Percentiles rank a stretch among this genome's conserved stretches.
Conservation (phyloP, 2,797 vertebrate species). For the Gouania willdenowi region DNA sequence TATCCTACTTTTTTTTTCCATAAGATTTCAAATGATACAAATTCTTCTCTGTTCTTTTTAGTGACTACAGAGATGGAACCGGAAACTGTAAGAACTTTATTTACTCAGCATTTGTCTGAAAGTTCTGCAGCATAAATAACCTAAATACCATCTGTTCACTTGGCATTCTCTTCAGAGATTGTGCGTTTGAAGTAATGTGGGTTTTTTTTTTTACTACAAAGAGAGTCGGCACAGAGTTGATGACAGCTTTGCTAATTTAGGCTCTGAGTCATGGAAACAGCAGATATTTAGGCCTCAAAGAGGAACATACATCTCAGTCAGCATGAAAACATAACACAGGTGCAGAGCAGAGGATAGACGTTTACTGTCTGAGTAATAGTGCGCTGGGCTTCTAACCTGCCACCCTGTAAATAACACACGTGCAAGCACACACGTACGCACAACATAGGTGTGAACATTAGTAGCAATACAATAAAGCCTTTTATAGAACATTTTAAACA, state of each 20-base stretch:
- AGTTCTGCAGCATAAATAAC: conserved; percentile 29
- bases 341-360: conserved; percentile 50
- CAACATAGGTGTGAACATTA: conserved; percentile 6
- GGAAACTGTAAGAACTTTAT: conserved; percentile 12
- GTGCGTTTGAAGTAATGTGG: conserved; percentile 26
- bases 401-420: conserved; percentile 12
- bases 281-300: conserved; percentile 31
- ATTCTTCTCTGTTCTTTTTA: conserved; percentile 13
- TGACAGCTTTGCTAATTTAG: conserved; percentile 48
- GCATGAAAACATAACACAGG: conserved; percentile 57
- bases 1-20: conserved; percentile 2
- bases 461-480: too few relatives aligned
- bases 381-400: conserved; percentile 19
- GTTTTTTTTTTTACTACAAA: conserved; percentile 41
- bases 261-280: conserved; percentile 59
- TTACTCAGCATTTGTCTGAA: conserved; percentile 17
- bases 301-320: conserved; percentile 51
- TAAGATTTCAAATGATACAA: conserved; percentile 4
- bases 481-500: too few relatives aligned
- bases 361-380: conserved; percentile 31
- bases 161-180: conserved; percentile 36
- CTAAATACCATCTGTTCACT: conserved; percentile 23
- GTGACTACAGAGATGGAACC: conserved; percentile 6
- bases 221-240: conserved; percentile 26
- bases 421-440: conserved; percentile 17